Percentiles rank a stretch among this genome's conserved stretches.
Evolutionary conservation across 2,888 invertebrate genomes (phyloP).

Genomic region (Harpalus rubripes): DNA sequence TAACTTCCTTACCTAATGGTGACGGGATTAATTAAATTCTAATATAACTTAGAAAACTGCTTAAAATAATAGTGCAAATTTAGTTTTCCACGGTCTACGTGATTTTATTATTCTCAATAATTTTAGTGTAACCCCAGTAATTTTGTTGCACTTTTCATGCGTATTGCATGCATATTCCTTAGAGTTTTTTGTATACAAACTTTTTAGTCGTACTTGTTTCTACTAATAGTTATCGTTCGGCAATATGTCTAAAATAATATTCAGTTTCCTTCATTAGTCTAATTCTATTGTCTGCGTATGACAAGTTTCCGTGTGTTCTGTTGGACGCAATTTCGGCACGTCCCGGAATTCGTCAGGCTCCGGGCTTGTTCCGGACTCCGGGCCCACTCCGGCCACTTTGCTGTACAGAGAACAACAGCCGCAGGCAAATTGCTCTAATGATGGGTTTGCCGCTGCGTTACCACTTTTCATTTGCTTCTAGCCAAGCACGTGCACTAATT

Average conservation of each 20-base stretch:
- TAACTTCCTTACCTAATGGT: no score
- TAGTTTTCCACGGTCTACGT: no score
- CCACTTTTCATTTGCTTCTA: constrained; percentile 56
- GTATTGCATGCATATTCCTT: no score
- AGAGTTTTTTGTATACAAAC: no score
- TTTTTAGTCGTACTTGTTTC: no score
- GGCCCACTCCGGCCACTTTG: constrained; percentile 3
- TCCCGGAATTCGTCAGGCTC: constrained; percentile 13
- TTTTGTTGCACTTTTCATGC: no score
- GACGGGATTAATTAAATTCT: no score
- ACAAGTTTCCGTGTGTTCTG: constrained; percentile 26
- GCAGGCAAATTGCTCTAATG: constrained; percentile 62
- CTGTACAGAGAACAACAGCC: constrained; percentile 46
- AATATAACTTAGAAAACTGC: no score
- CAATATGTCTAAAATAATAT: not conserved
- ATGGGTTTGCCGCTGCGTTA: constrained; percentile 54
- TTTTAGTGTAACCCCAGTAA: no score
- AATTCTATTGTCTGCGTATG: not conserved
- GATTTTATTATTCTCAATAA: no score
- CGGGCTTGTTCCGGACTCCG: constrained; percentile 2
- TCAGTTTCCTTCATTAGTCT: not conserved
- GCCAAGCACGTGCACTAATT: constrained; percentile 29
- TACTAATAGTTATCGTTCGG: not conserved
- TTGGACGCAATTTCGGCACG: constrained; percentile 17
- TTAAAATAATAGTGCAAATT: no score